Conservation (phyloP, 2,888 invertebrate genomes). For the Eupithecia vulgata region DNA sequence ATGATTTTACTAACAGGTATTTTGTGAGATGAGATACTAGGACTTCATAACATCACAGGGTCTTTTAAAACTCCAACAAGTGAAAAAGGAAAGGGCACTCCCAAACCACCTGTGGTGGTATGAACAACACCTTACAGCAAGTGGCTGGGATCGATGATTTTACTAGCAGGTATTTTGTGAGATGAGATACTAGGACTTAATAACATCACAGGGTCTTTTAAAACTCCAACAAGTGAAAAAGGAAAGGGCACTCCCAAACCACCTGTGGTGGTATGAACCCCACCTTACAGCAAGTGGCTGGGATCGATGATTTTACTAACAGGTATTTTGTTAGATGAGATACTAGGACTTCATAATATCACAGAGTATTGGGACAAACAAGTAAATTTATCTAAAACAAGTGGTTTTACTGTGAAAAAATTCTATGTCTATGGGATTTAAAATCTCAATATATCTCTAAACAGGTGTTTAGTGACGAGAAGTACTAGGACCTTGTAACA, state of each 20-base stretch:
- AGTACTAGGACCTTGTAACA: constrained; percentile 1
- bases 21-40: not conserved
- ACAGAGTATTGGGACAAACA: no score
- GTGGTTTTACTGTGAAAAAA: no score
- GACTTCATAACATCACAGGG: not conserved
- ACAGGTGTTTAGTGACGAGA: not conserved
- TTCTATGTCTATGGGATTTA: no score
- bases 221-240: not conserved
- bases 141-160: no score
- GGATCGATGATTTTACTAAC: no score
- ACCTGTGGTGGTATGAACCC: not conserved
- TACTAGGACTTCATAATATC: no score
- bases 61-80: not conserved
- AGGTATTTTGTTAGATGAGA: no score
- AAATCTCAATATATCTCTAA: no score
- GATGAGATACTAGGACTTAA: not conserved
- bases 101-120: not conserved
- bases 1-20: not conserved
- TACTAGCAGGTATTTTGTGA: not conserved
- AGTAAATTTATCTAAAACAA: no score
- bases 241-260: not conserved
- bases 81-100: not conserved
- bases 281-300: not conserved
- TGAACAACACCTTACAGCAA: not conserved
- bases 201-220: not conserved